Conservation (phyloP, 2,113 vertebrate species). For the Sylvietta virens region DNA sequence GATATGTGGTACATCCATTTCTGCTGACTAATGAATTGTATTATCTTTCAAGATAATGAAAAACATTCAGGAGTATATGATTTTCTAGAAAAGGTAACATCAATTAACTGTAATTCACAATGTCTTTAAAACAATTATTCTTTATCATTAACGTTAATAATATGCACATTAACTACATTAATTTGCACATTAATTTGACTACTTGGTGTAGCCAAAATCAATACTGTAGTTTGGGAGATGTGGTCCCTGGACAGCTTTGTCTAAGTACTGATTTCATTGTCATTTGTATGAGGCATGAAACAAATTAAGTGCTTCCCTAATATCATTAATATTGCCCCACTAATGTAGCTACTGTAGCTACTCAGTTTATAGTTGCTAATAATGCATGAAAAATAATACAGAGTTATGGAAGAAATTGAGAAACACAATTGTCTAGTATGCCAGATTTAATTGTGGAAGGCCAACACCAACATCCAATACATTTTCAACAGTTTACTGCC, state of each 20-base stretch:
- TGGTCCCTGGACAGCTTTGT: slow-evolving; percentile 80
- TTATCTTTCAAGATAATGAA: slow-evolving; percentile 49
- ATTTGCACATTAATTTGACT: slow-evolving; percentile 85
- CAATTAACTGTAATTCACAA: slow-evolving; percentile 47
- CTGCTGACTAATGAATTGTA: slow-evolving; percentile 25
- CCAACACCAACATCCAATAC: neutral
- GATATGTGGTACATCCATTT: neutral
- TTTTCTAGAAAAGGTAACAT: slow-evolving; percentile 46
- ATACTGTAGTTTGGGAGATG: slow-evolving; percentile 78
- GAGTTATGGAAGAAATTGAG: slow-evolving; percentile 43
- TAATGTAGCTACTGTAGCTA: slow-evolving; percentile 61
- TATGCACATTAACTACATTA: slow-evolving; percentile 84
- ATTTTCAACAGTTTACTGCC: slow-evolving; percentile 3
- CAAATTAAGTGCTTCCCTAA: slow-evolving; percentile 81
- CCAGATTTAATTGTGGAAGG: slow-evolving; percentile 10
- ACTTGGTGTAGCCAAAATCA: slow-evolving; percentile 78
- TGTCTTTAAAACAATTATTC: slow-evolving; percentile 70
- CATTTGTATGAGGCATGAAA: slow-evolving; percentile 88
- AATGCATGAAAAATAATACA: slow-evolving; percentile 31
- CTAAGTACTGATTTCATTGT: slow-evolving; percentile 88
- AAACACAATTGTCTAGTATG: slow-evolving; percentile 28
- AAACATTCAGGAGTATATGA: slow-evolving; percentile 27
- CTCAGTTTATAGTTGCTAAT: slow-evolving; percentile 54
- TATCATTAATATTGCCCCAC: slow-evolving; percentile 76
- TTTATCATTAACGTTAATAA: slow-evolving; percentile 74